Percentiles rank a stretch among this genome's conserved stretches.
These are phyloP conservation scores for Anoura caudifer DNA, from an alignment of 2,113 vertebrate species.

Conservation along the genomic window DNA sequence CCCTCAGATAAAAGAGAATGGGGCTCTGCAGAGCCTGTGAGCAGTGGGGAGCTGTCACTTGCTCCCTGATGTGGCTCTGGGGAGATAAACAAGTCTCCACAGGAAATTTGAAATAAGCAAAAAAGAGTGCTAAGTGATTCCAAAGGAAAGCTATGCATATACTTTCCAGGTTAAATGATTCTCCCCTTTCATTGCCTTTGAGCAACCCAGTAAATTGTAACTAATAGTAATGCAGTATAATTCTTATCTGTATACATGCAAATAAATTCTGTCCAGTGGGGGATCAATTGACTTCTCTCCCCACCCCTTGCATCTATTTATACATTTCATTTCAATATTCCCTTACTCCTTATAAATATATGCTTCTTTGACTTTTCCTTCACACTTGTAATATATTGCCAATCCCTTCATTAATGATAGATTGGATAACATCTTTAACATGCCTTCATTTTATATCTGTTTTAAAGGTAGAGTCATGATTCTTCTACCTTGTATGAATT, in stretches of 20 bases:
- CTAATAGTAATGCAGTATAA: not conserved
- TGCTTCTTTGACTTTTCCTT: conserved; percentile 5
- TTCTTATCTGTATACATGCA: not conserved
- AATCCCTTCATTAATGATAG: conserved; percentile 15
- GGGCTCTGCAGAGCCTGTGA: not conserved
- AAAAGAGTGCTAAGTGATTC: not conserved
- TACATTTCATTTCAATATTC: conserved; percentile 26
- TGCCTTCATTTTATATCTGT: not conserved
- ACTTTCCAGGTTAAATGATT: not conserved
- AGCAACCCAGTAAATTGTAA: not conserved
- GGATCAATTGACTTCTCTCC: not conserved
- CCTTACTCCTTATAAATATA: not conserved
- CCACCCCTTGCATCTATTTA: not conserved
- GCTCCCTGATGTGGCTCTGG: not conserved
- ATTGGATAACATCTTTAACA: conserved; percentile 28
- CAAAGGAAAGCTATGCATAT: not conserved
- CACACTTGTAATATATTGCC: not conserved
- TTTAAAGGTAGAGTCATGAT: not conserved
- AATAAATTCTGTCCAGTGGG: not conserved
- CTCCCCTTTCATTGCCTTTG: not conserved
- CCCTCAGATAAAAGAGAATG: not conserved
- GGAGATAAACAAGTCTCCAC: not conserved
- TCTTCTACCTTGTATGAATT: not conserved
- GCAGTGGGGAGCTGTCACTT: not conserved
- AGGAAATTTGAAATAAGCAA: not conserved